These are phyloP conservation scores for Tinamus major DNA, from an alignment of 2,797 vertebrate species.

Conservation along the genomic window DNA sequence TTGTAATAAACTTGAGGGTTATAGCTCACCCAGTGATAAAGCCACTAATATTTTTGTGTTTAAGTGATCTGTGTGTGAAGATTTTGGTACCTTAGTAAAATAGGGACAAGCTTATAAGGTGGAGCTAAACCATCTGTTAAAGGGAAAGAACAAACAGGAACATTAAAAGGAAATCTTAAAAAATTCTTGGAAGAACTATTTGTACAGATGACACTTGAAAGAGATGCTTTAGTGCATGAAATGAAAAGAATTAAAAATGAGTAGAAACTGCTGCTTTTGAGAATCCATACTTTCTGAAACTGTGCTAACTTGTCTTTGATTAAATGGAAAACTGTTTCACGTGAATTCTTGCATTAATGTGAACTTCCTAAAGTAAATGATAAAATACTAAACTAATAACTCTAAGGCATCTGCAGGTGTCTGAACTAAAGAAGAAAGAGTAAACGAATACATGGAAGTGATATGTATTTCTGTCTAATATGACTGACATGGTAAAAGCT, in stretches of 20 bases:
- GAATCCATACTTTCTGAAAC: not conserved
- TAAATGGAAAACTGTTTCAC: slow-evolving; percentile 13
- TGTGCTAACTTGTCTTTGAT: not conserved
- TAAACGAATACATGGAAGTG: not conserved
- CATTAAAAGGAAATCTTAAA: slow-evolving; percentile 31
- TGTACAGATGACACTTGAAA: not conserved
- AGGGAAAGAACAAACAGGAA: not conserved
- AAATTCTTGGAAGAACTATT: slow-evolving; percentile 16
- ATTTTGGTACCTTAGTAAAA: slow-evolving; percentile 60
- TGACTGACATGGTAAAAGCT: not conserved
- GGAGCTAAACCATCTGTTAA: slow-evolving; percentile 7
- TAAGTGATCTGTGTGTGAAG: not conserved
- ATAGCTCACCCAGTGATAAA: slow-evolving; percentile 46
- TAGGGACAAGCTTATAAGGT: slow-evolving; percentile 13
- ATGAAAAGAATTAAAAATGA: not conserved
- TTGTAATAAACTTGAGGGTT: slow-evolving; percentile 17
- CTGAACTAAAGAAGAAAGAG: not conserved
- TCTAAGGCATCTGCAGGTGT: not conserved
- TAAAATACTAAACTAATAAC: not conserved
- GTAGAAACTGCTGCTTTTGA: not conserved
- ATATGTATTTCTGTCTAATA: not conserved
- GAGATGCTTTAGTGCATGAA: not conserved
- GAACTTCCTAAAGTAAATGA: not conserved
- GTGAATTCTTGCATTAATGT: not conserved
- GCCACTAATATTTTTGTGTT: not conserved